These are phyloP conservation scores for Clarias pachynema DNA, from an alignment of 2,797 vertebrate species.

Conservation along the genomic window DNA sequence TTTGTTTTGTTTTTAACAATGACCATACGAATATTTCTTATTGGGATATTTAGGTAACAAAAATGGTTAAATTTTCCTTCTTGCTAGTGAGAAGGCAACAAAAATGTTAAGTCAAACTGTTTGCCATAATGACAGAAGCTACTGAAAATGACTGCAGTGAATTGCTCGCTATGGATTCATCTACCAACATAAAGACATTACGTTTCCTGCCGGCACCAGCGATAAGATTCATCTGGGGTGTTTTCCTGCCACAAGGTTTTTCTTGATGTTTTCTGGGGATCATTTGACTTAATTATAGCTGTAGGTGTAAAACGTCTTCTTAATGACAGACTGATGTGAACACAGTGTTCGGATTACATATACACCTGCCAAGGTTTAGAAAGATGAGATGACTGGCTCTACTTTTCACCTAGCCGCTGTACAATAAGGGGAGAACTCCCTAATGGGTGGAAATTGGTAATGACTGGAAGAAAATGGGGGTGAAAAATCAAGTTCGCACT, in stretches of 20 bases:
- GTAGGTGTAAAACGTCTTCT: slow-evolving; percentile 6
- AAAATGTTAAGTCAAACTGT: background rate
- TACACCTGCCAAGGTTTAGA: background rate
- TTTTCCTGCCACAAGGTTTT: background rate
- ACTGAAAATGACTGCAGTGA: background rate
- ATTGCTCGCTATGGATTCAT: background rate
- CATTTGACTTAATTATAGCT: slow-evolving; percentile 17
- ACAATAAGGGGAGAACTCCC: background rate
- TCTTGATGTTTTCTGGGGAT: background rate
- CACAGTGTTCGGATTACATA: slow-evolving; percentile 5
- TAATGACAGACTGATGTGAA: slow-evolving; percentile 29
- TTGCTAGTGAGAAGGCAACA: background rate
- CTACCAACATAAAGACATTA: slow-evolving; percentile 1
- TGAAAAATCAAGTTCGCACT: background rate
- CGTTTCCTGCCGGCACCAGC: background rate
- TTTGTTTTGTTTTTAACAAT: background rate
- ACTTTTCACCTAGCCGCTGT: background rate
- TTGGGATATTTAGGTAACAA: background rate
- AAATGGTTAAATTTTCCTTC: background rate
- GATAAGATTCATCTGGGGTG: background rate
- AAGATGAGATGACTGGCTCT: background rate
- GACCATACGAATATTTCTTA: no score
- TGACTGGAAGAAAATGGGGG: background rate
- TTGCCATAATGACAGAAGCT: background rate
- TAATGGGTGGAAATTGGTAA: background rate